A percentile compares a stretch with the other conserved stretches of the same genome.
Conservation (phyloP, 2,888 invertebrate species). For the Orchestes rusci region DNA sequence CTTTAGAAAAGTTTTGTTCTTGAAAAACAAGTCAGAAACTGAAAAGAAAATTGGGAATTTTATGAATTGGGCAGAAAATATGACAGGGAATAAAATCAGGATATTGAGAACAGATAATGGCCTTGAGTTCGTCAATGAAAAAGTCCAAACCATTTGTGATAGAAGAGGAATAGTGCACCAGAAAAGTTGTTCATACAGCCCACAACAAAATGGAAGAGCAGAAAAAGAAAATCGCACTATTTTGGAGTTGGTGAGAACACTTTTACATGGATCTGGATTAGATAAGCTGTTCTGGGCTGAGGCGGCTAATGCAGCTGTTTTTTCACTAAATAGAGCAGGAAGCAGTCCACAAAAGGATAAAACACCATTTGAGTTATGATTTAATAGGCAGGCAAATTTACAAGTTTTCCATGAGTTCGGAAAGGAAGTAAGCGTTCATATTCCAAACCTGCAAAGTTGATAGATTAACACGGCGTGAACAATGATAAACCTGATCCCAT, state of each 20-base stretch:
- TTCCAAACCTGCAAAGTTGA: no score
- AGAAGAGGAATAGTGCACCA: constrained; percentile 4
- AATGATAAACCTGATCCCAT: no score
- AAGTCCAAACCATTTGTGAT: background rate
- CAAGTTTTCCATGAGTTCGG: background rate
- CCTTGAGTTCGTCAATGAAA: constrained; percentile 4
- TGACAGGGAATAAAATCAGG: constrained; percentile 26
- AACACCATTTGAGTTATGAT: constrained; percentile 2
- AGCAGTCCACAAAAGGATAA: background rate
- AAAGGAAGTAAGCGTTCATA: background rate
- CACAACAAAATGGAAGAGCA: constrained; percentile 1
- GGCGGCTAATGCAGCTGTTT: constrained; percentile 3
- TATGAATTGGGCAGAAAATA: constrained; percentile 28
- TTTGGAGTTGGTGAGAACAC: background rate
- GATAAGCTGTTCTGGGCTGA: constrained; percentile 6
- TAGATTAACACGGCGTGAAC: no score
- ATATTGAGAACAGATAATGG: constrained; percentile 5
- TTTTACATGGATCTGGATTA: background rate
- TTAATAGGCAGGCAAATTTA: background rate
- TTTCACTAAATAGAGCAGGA: constrained; percentile 3
- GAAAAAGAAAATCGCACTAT: constrained; percentile 1
- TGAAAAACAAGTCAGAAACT: constrained; percentile 1
- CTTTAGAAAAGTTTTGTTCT: constrained; percentile 2
- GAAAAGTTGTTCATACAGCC: background rate
- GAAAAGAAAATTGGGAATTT: constrained; percentile 1